Conservation (phyloP, 2,113 vertebrate genomes). For the Xerus inauris region DNA sequence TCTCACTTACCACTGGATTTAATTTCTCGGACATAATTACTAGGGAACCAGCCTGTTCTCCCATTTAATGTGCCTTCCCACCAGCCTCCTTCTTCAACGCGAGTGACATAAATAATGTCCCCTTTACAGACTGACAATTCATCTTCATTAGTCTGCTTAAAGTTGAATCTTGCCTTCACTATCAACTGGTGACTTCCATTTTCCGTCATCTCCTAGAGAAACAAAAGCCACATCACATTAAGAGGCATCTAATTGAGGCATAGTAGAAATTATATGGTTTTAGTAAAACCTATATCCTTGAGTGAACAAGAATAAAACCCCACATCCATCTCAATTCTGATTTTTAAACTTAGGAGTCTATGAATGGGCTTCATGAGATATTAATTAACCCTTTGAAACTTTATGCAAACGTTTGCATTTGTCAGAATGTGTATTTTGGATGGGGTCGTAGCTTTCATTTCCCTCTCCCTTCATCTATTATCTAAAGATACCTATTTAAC, state of each 20-base stretch:
- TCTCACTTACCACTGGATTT: constrained; percentile 94
- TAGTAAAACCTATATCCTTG: not conserved
- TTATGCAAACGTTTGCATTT: constrained; percentile 4
- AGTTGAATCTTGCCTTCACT: constrained; percentile 98
- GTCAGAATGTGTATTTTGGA: not conserved
- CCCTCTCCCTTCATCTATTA: not conserved
- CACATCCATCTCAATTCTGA: not conserved
- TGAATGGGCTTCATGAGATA: not conserved
- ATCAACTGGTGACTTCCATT: constrained; percentile 93
- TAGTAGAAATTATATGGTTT: not conserved
- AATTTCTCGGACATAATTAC: constrained; percentile 98
- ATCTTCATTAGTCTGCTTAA: constrained; percentile 99
- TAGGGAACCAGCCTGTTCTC: constrained; percentile 98
- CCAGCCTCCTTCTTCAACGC: constrained; percentile 99
- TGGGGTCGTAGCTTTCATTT: not conserved
- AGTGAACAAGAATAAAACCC: not conserved
- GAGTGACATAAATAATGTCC: constrained; percentile 95
- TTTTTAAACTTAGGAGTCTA: not conserved
- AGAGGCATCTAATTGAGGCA: not conserved
- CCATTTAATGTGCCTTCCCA: constrained; percentile 97
- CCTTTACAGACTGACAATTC: constrained; percentile 98
- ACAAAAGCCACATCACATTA: constrained; percentile 45
- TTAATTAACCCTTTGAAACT: not conserved
- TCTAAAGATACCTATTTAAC: constrained; percentile 25
- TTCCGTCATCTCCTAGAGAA: constrained; percentile 96